Base-by-base conservation (phyloP, 2,888 invertebrate species). In the Antitype chi region DNA sequence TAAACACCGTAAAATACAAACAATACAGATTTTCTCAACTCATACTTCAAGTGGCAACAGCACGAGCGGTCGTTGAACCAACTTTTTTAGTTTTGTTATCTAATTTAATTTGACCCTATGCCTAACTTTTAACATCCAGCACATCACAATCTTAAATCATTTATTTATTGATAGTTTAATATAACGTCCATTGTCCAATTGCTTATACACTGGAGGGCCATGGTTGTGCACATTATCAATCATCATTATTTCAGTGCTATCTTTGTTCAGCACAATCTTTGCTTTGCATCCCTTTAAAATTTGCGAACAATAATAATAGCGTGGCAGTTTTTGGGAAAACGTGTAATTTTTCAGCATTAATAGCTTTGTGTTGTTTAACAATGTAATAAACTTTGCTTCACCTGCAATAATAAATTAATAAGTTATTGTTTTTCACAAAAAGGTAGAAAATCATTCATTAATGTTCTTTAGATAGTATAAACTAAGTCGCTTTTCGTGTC, bases 271-370 rank as follows among this genome's bases (percentile, higher is more conserved):
- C 4, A 76, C 52, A 13, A 82, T 64, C 25, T 38, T 74, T 7
- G 77, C 77, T 68, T 66, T 77, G 25, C 82, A 81, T 0, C 78
- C 81, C 15, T 73, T 81, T 2, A 8, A 8, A 15, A 53, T 67
- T 63, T 73, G 77, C 3, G 82, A 78, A 70, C 82, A 81, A 11
- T 81, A 82, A 15, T 67, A 85, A 32, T 76, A 71, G 0, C 76
- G 78, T 0, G 74, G 47, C 2, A 28, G 43, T 32, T 73, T 71
- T 43, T 70, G 72, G 1, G 74, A 62, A 32, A 85, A 85, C 0
- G 84, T 81, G 23, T 70, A 84, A 3, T 74, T 64, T 23, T 84
- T 63, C 2, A 62, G 52, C 78, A 84, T 78, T 13, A 85, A 38
- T n/a, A 85, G 43, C n/a, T 5, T 62, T n/a, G 28, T 66, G 23